phyloP scores from a whole-genome alignment of 2,888 invertebrate species.

The Adelphocoris suturalis region DNA sequence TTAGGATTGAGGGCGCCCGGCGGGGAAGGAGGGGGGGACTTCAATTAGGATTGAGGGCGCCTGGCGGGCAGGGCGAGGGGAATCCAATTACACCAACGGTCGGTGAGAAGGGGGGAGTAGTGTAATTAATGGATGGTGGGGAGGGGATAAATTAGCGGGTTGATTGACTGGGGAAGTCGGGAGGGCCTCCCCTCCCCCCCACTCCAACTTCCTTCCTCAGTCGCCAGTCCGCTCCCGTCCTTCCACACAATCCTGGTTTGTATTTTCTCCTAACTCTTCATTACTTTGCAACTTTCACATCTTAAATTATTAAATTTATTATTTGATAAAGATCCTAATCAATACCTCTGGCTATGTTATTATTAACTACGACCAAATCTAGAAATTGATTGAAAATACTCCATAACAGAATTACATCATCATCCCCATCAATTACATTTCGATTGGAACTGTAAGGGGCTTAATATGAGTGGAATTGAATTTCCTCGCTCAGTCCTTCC shows the following conservation, averaged over 20 bases:
- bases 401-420: too few relatives aligned
- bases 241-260: not conserved
- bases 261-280: not conserved
- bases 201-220: not conserved
- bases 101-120: too few relatives aligned
- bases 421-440: too few relatives aligned
- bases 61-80: not conserved
- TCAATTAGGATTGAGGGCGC: not conserved
- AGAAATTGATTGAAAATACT: too few relatives aligned
- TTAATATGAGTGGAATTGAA: too few relatives aligned
- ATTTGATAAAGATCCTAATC: too few relatives aligned
- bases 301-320: too few relatives aligned
- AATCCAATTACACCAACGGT: slow-evolving; percentile 14
- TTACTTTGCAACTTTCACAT: not conserved
- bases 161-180: not conserved
- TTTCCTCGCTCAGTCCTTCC: too few relatives aligned
- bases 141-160: slow-evolving; percentile 5
- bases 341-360: too few relatives aligned
- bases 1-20: too few relatives aligned
- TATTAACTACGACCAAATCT: too few relatives aligned
- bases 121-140: slow-evolving; percentile 28
- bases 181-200: not conserved
- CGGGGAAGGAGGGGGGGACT: not conserved
- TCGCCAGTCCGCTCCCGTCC: not conserved
- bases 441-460: too few relatives aligned